Conservation (phyloP, 2,888 invertebrate species). For the Microplitis manilae region DNA sequence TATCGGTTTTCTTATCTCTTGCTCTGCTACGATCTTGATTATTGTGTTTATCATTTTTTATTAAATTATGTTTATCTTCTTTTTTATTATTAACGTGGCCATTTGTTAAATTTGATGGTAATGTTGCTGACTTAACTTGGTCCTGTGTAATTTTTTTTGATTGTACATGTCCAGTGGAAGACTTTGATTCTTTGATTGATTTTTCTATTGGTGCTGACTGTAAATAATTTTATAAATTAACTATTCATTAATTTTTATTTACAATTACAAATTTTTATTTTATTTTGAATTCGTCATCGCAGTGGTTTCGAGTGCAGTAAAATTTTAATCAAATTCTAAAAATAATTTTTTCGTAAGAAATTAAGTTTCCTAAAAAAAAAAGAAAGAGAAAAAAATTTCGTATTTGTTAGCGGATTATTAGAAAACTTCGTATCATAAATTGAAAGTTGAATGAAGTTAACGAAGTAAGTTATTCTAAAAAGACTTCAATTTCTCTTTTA, state of each 20-base stretch:
- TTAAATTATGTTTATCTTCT: constrained; percentile 16
- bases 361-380: no score
- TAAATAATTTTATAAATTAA: constrained; percentile 52
- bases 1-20: constrained; percentile 61
- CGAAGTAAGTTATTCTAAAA: no score
- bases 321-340: no score
- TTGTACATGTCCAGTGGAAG: constrained; percentile 53
- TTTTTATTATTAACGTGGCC: constrained; percentile 59
- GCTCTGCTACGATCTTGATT: constrained; percentile 59
- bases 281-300: not conserved
- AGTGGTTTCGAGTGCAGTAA: no score
- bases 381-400: no score
- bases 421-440: no score
- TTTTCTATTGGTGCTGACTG: constrained; percentile 64
- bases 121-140: constrained; percentile 40
- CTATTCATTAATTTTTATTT: no score
- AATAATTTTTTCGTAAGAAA: no score
- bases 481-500: no score
- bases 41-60: constrained; percentile 51
- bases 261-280: no score
- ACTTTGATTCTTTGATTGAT: constrained; percentile 60
- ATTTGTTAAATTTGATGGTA: constrained; percentile 55
- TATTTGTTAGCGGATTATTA: no score
- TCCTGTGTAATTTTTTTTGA: constrained; percentile 47
- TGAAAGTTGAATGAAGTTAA: no score